Evolutionary conservation across 2,113 vertebrate genomes (phyloP).

Genomic region (Colossoma macropomum): DNA sequence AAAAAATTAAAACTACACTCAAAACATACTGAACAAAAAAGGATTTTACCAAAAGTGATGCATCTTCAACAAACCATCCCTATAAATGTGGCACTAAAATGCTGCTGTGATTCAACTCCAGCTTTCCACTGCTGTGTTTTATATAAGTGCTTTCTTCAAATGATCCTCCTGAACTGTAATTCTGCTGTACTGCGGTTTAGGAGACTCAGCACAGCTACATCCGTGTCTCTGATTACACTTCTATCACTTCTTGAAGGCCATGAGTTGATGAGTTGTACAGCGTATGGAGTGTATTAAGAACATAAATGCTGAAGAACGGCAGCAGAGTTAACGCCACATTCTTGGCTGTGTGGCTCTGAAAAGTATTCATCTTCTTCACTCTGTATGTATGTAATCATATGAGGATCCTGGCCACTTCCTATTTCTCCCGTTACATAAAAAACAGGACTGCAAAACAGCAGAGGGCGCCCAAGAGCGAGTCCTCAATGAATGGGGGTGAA

Average conservation of each 20-base stretch:
- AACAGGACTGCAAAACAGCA: too few species aligned
- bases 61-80: neutral
- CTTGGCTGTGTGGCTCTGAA: neutral
- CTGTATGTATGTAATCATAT: too few species aligned
- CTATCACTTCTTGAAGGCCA: neutral
- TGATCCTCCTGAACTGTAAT: neutral
- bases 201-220: neutral
- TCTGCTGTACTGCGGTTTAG: neutral
- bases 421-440: too few species aligned
- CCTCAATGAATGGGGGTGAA: too few species aligned
- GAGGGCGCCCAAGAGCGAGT: too few species aligned
- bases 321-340: neutral
- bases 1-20: neutral
- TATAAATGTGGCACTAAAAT: neutral
- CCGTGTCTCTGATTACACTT: neutral
- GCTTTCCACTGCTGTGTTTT: neutral
- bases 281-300: neutral
- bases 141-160: neutral
- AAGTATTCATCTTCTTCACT: too few species aligned
- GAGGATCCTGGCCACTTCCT: too few species aligned
- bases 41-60: neutral
- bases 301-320: neutral
- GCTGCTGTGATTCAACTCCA: neutral
- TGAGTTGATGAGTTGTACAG: too few species aligned
- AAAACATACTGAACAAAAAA: neutral